Evolutionary conservation across 1,140 invertebrate genomes (phyloP), one percentile per base, ranked within the genome.

Genomic region (Cephus cinctus): DNA sequence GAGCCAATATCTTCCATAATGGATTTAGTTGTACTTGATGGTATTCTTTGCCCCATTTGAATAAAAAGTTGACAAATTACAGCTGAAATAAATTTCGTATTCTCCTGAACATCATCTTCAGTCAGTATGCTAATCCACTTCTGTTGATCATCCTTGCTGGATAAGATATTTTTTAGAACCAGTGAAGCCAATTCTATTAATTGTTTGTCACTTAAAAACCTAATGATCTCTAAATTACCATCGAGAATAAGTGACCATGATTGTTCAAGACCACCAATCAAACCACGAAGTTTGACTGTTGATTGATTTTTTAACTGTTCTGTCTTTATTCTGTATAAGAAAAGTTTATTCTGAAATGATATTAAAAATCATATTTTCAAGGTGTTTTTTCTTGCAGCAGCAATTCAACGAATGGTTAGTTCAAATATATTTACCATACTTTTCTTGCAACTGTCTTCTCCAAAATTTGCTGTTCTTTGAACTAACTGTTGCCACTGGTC

Each of bases 311-410:
- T 25, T 19, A 27, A 35, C 15, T 16, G 21, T 39, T 44, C 43
- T 12, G 41, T 21, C 36, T 31, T 58, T n/a, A 57, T 9, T 42
- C 35, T 39, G 40, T 62, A 52, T 27, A 65, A 50, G 34, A 65
- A 50, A 54, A 67, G 56, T 32, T 57, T 60, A 46, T 64, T 64
- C 66, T 69, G 57, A 56, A 67, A 68, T 57, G 22, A 18, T 6
- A 46, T n/a, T n/a, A n/a, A n/a, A 49, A 21, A 32, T 21, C 2
- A 14, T 39, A 53, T 14, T 42, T 44, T 36, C 19, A 38, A n/a
- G n/a, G n/a, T n/a, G n/a, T n/a, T n/a, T n/a, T n/a, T 45, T 20
- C 18, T 36, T n/a, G 18, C 12, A 32, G 19, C 12, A 43, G n/a
- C 5, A 23, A 30, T 46, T n/a, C n/a, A 6, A 43, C 11, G 42